Conservation (phyloP, 2,113 vertebrate species). For the Nannobrachium achirus region DNA sequence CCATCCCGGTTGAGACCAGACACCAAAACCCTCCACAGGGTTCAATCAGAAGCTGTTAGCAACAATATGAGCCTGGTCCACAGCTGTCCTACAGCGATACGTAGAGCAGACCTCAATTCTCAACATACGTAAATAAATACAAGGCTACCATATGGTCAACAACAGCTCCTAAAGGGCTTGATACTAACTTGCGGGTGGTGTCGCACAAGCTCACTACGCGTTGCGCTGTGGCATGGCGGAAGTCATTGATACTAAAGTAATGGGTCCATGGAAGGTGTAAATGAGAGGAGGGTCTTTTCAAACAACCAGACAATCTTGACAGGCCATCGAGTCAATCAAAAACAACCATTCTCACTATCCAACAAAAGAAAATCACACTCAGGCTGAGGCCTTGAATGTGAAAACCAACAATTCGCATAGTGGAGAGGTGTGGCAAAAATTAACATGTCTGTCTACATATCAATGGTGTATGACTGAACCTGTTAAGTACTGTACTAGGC, state of each 20-base stretch:
- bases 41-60: conserved; percentile 11
- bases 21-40: conserved; percentile 1
- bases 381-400: too few relatives aligned
- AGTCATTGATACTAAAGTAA: conserved; percentile 2
- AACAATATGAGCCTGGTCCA: conserved; percentile 22
- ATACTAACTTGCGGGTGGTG: too few relatives aligned
- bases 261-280: conserved; percentile 17
- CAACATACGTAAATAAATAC: not conserved
- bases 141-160: conserved; percentile 40
- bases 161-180: conserved; percentile 20
- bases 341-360: too few relatives aligned
- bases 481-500: too few relatives aligned
- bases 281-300: not conserved
- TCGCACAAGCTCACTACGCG: conserved; percentile 8
- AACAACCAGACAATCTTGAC: not conserved
- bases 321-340: not conserved
- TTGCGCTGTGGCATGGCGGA: not conserved
- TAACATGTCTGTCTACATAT: too few relatives aligned
- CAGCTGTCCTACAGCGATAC: conserved; percentile 24
- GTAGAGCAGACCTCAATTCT: conserved; percentile 1
- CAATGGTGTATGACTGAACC: too few relatives aligned
- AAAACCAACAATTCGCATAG: not conserved
- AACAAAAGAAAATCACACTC: too few relatives aligned
- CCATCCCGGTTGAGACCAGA: not conserved
- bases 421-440: not conserved